Evolutionary conservation across 2,113 vertebrate genomes (phyloP).

Genomic region (Prolemur simus): DNA sequence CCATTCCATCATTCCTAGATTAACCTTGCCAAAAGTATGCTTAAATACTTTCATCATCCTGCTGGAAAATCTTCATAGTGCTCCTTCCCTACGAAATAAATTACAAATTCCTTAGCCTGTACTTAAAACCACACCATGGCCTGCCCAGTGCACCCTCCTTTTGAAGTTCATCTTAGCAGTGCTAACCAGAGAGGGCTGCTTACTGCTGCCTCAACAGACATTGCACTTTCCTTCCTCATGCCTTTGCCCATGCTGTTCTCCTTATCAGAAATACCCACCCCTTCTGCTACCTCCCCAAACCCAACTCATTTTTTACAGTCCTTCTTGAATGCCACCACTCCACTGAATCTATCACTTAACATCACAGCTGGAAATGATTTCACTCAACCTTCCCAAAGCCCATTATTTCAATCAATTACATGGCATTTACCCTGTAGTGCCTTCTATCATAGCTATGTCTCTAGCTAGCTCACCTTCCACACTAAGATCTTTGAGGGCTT

Average conservation of each 20-base stretch:
- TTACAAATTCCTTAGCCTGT: not conserved
- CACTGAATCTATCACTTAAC: not conserved
- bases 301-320: not conserved
- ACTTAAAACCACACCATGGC: not conserved
- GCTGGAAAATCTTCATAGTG: not conserved
- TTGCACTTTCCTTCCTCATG: not conserved
- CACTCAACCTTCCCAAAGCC: not conserved
- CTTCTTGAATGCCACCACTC: not conserved
- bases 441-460: not conserved
- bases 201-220: not conserved
- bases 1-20: not conserved
- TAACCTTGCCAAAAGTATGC: not conserved
- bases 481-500: not conserved
- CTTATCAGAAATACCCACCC: not conserved
- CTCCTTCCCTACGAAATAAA: not conserved
- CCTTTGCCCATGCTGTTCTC: not conserved
- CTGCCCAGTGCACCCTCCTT: not conserved
- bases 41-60: not conserved
- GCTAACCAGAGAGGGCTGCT: no score
- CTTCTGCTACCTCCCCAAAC: not conserved
- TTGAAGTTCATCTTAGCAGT: not conserved
- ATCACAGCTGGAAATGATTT: not conserved
- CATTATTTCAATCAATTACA: not conserved
- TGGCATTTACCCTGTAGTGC: not conserved
- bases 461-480: not conserved